Conservation (phyloP, 2,888 invertebrate species). For the Maniola hyperantus region DNA sequence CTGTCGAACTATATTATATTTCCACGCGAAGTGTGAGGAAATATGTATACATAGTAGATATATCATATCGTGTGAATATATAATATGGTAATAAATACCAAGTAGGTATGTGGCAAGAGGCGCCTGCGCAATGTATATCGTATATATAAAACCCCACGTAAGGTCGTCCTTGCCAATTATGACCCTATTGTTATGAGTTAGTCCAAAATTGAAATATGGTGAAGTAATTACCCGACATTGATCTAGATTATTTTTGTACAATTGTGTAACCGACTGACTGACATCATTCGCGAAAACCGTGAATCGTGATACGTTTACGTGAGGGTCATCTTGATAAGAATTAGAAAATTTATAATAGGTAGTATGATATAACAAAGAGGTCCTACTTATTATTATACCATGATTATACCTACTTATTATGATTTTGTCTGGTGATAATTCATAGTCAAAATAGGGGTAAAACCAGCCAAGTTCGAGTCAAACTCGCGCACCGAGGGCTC, state of each 20-base stretch:
- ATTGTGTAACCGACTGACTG: constrained; percentile 3
- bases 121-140: constrained; percentile 1
- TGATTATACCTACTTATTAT: too few species aligned
- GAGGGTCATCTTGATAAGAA: constrained; percentile 30
- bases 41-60: neutral
- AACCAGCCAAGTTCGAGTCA: too few species aligned
- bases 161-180: constrained; percentile 21
- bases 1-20: too few species aligned
- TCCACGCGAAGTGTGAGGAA: too few species aligned
- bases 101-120: neutral
- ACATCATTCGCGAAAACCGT: constrained; percentile 9
- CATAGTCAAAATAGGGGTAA: too few species aligned
- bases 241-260: constrained; percentile 27
- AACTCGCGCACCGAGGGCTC: too few species aligned
- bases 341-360: neutral
- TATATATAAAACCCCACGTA: neutral
- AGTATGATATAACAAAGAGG: too few species aligned
- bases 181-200: constrained; percentile 25
- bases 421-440: too few species aligned
- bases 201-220: constrained; percentile 4
- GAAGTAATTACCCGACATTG: constrained; percentile 37
- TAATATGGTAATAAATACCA: neutral
- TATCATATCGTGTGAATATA: neutral
- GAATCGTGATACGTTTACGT: constrained; percentile 8
- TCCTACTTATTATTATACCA: too few species aligned